Evolutionary conservation across 2,113 vertebrate genomes (phyloP).

Genomic region (Coregonus clupeaformis): DNA sequence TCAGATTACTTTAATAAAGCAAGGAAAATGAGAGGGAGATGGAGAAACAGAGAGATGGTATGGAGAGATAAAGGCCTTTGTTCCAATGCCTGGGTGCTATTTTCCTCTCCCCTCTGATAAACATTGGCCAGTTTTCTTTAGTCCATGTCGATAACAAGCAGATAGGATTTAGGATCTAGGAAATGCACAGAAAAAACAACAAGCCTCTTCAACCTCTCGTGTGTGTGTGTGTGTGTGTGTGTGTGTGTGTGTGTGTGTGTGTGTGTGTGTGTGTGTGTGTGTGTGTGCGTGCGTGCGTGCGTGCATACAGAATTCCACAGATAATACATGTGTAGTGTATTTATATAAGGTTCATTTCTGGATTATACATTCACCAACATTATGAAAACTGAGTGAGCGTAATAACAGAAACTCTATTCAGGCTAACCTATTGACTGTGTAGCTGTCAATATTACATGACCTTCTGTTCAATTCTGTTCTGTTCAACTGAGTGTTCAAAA

Average conservation of each 20-base stretch:
- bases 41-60: constrained; percentile 33
- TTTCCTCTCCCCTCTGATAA: constrained; percentile 57
- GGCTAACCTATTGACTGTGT: background rate
- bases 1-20: constrained; percentile 66
- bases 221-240: background rate
- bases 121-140: constrained; percentile 61
- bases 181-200: constrained; percentile 54
- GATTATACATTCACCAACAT: background rate
- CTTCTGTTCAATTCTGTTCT: background rate
- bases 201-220: constrained; percentile 30
- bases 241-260: background rate
- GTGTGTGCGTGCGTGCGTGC: background rate
- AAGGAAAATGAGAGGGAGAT: constrained; percentile 52
- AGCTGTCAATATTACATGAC: background rate
- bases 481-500: no score
- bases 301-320: background rate
- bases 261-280: constrained; percentile 21
- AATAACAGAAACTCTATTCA: background rate
- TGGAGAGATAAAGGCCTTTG: constrained; percentile 59
- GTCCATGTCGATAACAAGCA: constrained; percentile 42
- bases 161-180: constrained; percentile 23
- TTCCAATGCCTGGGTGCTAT: constrained; percentile 38
- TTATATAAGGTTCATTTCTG: background rate
- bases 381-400: background rate
- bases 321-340: background rate